A percentile compares a stretch with the other conserved stretches of the same genome.
phyloP scores from a whole-genome alignment of 2,888 invertebrate species.

The Dicyrtoma fusca region DNA sequence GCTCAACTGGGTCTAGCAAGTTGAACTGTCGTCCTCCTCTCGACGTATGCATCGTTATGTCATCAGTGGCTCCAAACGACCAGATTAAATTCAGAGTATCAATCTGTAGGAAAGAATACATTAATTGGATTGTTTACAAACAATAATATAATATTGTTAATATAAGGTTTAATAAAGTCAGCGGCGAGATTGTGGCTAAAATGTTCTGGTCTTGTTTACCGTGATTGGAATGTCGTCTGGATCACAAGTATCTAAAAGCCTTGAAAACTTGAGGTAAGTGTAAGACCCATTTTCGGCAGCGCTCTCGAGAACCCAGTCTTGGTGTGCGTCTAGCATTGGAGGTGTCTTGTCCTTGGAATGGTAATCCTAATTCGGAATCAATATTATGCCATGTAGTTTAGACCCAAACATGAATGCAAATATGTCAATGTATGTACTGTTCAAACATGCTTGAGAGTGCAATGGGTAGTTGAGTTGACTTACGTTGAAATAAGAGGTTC shows the following conservation, averaged over 20 bases:
- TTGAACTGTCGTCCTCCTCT: slow-evolving; percentile 28
- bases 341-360: slow-evolving; percentile 1
- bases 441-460: too few relatives aligned
- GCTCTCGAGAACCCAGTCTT: slow-evolving; percentile 39
- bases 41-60: background rate
- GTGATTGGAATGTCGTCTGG: slow-evolving; percentile 31
- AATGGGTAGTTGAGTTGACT: too few relatives aligned
- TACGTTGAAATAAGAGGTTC: slow-evolving; percentile 9
- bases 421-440: too few relatives aligned
- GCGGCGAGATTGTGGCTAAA: background rate
- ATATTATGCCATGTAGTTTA: too few relatives aligned
- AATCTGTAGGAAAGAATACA: slow-evolving; percentile 3
- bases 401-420: too few relatives aligned
- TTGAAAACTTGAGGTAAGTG: slow-evolving; percentile 33
- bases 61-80: slow-evolving; percentile 32
- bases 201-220: slow-evolving; percentile 5
- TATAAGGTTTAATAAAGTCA: background rate
- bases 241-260: slow-evolving; percentile 40
- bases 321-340: slow-evolving; percentile 20
- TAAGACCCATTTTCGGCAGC: slow-evolving; percentile 32
- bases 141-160: background rate
- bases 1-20: slow-evolving; percentile 31
- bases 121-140: too few relatives aligned
- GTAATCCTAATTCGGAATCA: slow-evolving; percentile 18
- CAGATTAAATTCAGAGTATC: slow-evolving; percentile 39